These are phyloP conservation scores for Drosophila meridiana DNA, from an alignment of 2,888 invertebrate genomes.

Conservation along the genomic window DNA sequence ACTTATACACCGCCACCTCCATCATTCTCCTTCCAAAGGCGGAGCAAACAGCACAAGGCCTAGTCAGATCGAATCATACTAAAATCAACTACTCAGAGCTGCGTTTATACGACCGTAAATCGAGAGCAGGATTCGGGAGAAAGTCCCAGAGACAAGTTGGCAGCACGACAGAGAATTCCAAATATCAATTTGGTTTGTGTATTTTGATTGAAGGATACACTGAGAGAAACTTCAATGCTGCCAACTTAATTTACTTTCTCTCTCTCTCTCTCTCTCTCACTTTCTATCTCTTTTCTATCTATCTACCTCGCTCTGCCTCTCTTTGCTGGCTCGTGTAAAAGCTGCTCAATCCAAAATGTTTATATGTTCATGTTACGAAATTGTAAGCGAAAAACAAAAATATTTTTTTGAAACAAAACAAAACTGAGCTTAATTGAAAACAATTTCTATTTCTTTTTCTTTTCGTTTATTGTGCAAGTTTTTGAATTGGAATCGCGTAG, in stretches of 20 bases:
- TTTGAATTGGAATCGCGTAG: conserved; percentile 72
- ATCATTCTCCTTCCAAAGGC: conserved; percentile 44
- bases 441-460: conserved; percentile 80
- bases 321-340: conserved; percentile 35
- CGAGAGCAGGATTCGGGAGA: conserved; percentile 17
- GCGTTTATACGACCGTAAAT: conserved; percentile 35
- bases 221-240: conserved; percentile 5
- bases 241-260: conserved; percentile 7
- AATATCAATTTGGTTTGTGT: neutral
- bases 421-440: conserved; percentile 66
- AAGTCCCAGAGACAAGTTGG: neutral
- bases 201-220: neutral
- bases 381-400: conserved; percentile 25
- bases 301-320: neutral
- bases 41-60: conserved; percentile 29
- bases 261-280: neutral
- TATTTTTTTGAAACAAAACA: conserved; percentile 30
- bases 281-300: conserved; percentile 10
- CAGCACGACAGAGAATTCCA: neutral
- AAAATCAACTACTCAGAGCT: conserved; percentile 31
- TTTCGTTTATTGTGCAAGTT: conserved; percentile 74
- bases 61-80: conserved; percentile 20
- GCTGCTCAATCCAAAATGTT: conserved; percentile 35
- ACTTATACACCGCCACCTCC: conserved; percentile 51
- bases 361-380: conserved; percentile 33